phyloP scores from a whole-genome alignment of 2,888 invertebrate species.

The Rugalucina vietnamica region DNA sequence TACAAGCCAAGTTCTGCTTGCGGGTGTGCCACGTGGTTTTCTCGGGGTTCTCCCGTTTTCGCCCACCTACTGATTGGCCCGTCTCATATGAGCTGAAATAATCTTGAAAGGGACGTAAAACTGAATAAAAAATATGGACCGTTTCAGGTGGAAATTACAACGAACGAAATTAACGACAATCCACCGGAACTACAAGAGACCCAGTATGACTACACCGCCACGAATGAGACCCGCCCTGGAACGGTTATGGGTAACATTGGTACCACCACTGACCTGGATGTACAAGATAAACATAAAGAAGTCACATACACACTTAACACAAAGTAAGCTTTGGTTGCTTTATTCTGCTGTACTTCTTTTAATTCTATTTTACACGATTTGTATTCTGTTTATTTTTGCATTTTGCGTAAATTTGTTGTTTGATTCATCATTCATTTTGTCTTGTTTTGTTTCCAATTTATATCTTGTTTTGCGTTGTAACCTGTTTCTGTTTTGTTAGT shows the following conservation, averaged over 20 bases:
- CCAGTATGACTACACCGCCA: slow-evolving; percentile 39
- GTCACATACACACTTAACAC: slow-evolving; percentile 36
- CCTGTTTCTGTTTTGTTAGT: background rate
- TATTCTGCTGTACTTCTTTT: background rate
- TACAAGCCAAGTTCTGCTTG: no score
- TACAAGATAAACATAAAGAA: slow-evolving; percentile 42
- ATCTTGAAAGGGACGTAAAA: no score
- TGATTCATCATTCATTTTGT: background rate
- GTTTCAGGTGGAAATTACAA: slow-evolving; percentile 41
- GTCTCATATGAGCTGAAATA: no score
- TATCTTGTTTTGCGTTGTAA: background rate
- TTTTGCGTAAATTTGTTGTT: background rate
- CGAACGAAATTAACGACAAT: slow-evolving; percentile 62
- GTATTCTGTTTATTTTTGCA: background rate
- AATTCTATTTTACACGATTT: background rate
- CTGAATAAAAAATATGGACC: no score
- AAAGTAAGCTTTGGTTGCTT: slow-evolving; percentile 5
- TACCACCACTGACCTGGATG: slow-evolving; percentile 52
- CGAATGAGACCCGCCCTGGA: slow-evolving; percentile 38
- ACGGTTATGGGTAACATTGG: slow-evolving; percentile 27
- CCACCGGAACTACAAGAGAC: slow-evolving; percentile 44
- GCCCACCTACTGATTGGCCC: no score
- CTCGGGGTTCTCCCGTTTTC: no score
- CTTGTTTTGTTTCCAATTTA: background rate
- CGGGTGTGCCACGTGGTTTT: no score